Percentiles rank a stretch among this genome's conserved stretches.
These are phyloP conservation scores for Prunella strophiata DNA, from an alignment of 2,797 vertebrate species.

Conservation along the genomic window DNA sequence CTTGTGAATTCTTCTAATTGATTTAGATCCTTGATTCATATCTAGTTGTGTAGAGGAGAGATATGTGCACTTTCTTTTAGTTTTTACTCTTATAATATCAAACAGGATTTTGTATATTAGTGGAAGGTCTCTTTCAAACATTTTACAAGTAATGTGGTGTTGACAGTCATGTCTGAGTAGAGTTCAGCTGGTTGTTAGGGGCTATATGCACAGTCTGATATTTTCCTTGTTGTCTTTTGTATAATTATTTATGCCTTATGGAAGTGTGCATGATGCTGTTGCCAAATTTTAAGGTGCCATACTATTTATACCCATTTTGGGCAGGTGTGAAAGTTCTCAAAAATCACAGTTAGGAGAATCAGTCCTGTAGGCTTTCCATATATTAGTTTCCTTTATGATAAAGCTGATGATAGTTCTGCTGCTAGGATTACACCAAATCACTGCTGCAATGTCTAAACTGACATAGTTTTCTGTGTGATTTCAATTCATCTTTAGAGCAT, in stretches of 20 bases:
- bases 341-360: background rate
- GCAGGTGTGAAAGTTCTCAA: background rate
- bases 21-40: background rate
- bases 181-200: background rate
- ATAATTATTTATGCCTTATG: background rate
- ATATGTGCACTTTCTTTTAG: background rate
- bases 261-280: background rate
- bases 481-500: background rate
- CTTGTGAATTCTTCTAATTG: background rate
- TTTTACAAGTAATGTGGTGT: background rate
- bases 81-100: background rate
- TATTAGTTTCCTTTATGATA: background rate
- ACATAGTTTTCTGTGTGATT: background rate
- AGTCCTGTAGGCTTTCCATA: background rate
- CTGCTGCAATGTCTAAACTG: background rate
- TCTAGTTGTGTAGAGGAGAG: background rate
- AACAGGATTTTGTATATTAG: background rate
- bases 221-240: background rate
- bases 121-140: background rate
- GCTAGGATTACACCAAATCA: background rate
- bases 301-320: background rate
- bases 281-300: background rate
- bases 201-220: background rate
- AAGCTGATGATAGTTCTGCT: background rate
- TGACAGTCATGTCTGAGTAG: background rate